Evolutionary conservation across 2,113 vertebrate genomes (phyloP).

Genomic region (Hyla sarda): DNA sequence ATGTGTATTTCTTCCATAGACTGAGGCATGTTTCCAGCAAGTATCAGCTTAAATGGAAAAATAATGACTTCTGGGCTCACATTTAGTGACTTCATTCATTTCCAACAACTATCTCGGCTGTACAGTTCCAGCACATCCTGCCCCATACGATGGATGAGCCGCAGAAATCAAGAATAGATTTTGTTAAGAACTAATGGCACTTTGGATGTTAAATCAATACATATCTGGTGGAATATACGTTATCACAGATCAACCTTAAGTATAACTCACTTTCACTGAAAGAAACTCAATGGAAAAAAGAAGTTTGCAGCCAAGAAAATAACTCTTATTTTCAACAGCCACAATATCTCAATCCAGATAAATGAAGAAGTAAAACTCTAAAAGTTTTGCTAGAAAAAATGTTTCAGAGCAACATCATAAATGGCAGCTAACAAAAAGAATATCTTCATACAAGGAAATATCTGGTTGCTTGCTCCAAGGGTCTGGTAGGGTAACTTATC

Average conservation of each 20-base stretch:
- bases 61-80: not conserved
- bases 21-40: not conserved
- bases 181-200: not conserved
- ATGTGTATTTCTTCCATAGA: not conserved
- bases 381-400: not conserved
- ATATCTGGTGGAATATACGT: not conserved
- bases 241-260: not conserved
- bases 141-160: not conserved
- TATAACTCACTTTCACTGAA: slow-evolving; percentile 27
- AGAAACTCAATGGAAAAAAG: not conserved
- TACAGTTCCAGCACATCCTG: not conserved
- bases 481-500: not conserved
- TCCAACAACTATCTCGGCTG: not conserved
- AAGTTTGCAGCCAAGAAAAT: not conserved
- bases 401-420: not conserved
- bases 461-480: not conserved
- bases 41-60: not conserved
- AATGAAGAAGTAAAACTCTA: not conserved
- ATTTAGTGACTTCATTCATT: not conserved
- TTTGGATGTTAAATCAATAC: slow-evolving; percentile 12
- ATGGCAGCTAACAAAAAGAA: not conserved
- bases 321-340: not conserved
- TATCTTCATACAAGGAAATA: not conserved
- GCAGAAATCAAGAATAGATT: not conserved
- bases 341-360: not conserved